Conservation (phyloP, 2,888 invertebrate species). For the Oligia latruncula region DNA sequence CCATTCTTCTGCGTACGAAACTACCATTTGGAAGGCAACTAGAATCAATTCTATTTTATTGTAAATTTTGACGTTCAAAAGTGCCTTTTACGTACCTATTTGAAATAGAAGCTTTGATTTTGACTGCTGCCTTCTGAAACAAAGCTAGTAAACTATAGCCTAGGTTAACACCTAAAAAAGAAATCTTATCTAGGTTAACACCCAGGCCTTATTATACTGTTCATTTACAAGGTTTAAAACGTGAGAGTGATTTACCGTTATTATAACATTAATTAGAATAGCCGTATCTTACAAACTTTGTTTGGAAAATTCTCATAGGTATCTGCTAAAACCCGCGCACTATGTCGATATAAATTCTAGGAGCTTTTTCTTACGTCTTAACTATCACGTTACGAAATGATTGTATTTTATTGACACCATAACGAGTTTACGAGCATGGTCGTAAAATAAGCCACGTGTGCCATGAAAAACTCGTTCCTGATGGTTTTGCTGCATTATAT, state of each 20-base stretch:
- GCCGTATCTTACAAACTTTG: background rate
- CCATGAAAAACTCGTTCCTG: slow-evolving; percentile 59
- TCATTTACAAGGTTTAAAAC: background rate
- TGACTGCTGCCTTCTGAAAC: background rate
- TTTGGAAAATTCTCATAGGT: rapidly evolving
- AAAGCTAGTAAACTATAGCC: background rate
- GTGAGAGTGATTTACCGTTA: background rate
- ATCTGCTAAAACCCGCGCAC: background rate
- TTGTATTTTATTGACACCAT: slow-evolving; percentile 70
- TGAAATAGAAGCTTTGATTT: no score
- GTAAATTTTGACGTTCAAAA: no score
- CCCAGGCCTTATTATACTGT: background rate
- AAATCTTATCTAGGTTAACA: no score
- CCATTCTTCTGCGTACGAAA: no score
- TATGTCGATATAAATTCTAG: slow-evolving; percentile 4
- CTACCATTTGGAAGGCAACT: no score
- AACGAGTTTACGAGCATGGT: slow-evolving; percentile 70
- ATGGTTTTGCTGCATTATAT: slow-evolving; percentile 30
- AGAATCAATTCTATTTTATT: no score
- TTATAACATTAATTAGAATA: background rate
- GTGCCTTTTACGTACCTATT: no score
- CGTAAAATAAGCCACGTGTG: slow-evolving; percentile 71
- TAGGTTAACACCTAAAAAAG: background rate
- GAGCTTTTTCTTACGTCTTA: slow-evolving; percentile 41
- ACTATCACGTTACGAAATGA: slow-evolving; percentile 68